Evolutionary conservation across 2,888 invertebrate genomes (phyloP).

Genomic region (Acholoe squamosa): DNA sequence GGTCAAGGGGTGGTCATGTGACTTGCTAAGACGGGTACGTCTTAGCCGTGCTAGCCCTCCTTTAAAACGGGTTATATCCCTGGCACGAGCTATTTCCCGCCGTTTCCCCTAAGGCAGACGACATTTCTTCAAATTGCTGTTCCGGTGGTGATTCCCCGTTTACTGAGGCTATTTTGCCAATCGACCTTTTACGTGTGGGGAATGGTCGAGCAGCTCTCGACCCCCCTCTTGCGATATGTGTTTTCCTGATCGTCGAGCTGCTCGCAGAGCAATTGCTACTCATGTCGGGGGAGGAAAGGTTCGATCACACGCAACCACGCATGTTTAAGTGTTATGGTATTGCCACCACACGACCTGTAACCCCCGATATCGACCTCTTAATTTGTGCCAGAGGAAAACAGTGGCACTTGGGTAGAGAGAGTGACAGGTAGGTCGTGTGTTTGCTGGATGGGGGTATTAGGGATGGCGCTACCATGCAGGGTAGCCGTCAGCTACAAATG

Average conservation of each 20-base stretch:
- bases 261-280: not conserved
- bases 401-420: not conserved
- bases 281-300: not conserved
- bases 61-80: too few relatives aligned
- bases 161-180: not conserved
- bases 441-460: too few relatives aligned
- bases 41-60: too few relatives aligned
- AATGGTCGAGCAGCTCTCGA: not conserved
- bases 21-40: too few relatives aligned
- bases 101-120: not conserved
- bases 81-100: not conserved
- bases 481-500: too few relatives aligned
- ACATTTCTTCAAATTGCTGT: not conserved
- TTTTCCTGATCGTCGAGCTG: not conserved
- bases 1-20: too few relatives aligned
- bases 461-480: too few relatives aligned
- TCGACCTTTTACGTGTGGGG: not conserved
- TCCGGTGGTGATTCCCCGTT: not conserved
- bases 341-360: not conserved
- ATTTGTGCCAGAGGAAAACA: conserved; percentile 7
- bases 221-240: not conserved
- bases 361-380: not conserved
- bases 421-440: not conserved
- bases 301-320: conserved; percentile 11
- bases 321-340: not conserved